Evolutionary conservation across 2,888 invertebrate species (phyloP), one percentile per base, ranked within the genome.

Genomic region (Lacanobia wlatinum): DNA sequence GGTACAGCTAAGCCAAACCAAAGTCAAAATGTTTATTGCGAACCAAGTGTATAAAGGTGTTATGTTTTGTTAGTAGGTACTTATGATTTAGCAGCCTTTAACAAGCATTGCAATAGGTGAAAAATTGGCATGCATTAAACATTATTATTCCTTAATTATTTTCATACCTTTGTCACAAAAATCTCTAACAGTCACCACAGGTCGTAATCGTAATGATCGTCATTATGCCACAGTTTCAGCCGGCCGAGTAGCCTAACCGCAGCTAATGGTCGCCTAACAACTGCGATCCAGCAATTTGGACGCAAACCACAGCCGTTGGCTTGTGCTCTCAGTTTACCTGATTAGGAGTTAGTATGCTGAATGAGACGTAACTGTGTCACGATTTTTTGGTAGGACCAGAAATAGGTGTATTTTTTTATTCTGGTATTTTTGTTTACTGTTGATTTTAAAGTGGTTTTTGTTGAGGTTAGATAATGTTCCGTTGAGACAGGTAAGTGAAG

Each of bases 221-320:
- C 56, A 87, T 86, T 86, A 86, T 48, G 58, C 67, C 66, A 71
- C 68, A 76, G 83, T 70, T 83, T 73, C 75, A 76, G 75, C n/a
- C 43, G 61, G 61, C 50, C 56, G 75, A 76, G 76, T 77, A 84
- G 75, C 60, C 66, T 70, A 83, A 84, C 85, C 87, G 75, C 87
- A 84, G 66, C 62, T 82, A 87, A 85, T 83, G 83, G 60, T 28
- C 67, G 60, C 48, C 77, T 78, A 84, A 86, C 78, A 70, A 83
- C 74, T 70, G 78, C 68, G 64, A 79, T 83, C 76, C 78, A 76
- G 82, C 83, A 89, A 89, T 88, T 88, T 87, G 76, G 78, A 78
- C 76, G 62, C 70, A 70, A 82, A 89, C 89, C 89, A 76, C 88
- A 88, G 82, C 64, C 79, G 74, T 76, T 85, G 88, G 75, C 82